Base-by-base conservation (phyloP, 2,888 invertebrate genomes). In the Timema podura region DNA sequence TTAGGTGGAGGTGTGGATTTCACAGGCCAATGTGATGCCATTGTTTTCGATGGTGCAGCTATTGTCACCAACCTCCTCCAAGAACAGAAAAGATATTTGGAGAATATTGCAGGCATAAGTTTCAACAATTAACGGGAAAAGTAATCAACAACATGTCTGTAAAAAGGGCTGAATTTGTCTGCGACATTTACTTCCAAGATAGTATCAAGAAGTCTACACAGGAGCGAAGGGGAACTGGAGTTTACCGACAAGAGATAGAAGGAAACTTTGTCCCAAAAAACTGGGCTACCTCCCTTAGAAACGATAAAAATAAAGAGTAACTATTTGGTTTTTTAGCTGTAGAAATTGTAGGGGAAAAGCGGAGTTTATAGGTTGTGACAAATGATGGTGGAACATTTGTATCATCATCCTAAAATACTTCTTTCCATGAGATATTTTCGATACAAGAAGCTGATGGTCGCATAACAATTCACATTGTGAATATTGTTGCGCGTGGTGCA, bases 21-120 rank as follows among this genome's bases (percentile, higher is more conserved):
- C 57, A 57, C n/a, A n/a, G 57, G 57, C 13, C 57, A 57, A 57
- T 57, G n/a, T n/a, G 57, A 57, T n/a, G 10, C 57, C 57, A n/a
- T 57, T 57, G 13, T 57, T n/a, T 57, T n/a, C 57, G 15, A 57
- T 57, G 3, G 57, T 57, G 57, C 57, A 57, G n/a, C n/a, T 57
- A 6, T 57, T 54, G 16, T 54, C 54, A 54, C n/a, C 54, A 54
- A 16, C 54, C 5, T 54, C 5, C 54, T 13, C 54, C 54, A 54
- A 54, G 54, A 54, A 11, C 54, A 54, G n/a, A n/a, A 13, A 54
- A 54, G 3, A 54, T 49, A 54, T 54, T 54, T 16, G 54, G 54
- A 6, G 54, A 54, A 54, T 54, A 5, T 11, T 6, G 10, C 5
- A 54, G 3, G 54, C 54, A 54, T 54, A 16, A 54, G 54, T 54